phyloP scores from a whole-genome alignment of 1,140 invertebrate species.

The fruit fly (Drosophila melanogaster) region DNA sequence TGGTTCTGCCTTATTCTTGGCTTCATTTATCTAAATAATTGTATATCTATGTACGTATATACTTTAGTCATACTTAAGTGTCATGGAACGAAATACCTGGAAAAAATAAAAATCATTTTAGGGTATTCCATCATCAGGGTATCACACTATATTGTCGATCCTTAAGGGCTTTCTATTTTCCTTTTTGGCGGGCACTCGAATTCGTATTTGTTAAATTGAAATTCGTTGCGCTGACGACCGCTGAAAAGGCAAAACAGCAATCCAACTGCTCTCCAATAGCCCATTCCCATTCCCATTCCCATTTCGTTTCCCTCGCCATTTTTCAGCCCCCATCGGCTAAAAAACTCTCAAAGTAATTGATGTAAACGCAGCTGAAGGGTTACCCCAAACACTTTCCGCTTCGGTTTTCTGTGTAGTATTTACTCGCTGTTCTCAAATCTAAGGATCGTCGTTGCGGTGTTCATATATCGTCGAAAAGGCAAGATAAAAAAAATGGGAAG shows the following conservation, averaged over 20 bases:
- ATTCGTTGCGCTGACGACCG: slow-evolving; percentile 57
- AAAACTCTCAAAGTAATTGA: slow-evolving; percentile 78
- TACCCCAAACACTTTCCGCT: slow-evolving; percentile 21
- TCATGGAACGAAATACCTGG: too few relatives aligned
- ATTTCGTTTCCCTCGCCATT: neutral
- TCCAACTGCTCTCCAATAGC: slow-evolving; percentile 34
- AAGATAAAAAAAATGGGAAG: neutral
- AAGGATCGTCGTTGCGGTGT: neutral
- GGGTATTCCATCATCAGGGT: slow-evolving; percentile 2
- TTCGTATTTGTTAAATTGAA: slow-evolving; percentile 74
- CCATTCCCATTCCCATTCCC: neutral
- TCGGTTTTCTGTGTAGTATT: slow-evolving; percentile 39
- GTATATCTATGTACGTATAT: too few relatives aligned
- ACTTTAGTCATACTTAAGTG: too few relatives aligned
- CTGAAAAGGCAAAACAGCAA: slow-evolving; percentile 61
- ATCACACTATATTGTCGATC: neutral
- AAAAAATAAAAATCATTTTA: neutral
- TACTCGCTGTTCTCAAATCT: neutral
- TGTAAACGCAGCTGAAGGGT: slow-evolving; percentile 52
- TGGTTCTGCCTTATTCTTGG: too few relatives aligned
- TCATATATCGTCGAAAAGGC: slow-evolving; percentile 25
- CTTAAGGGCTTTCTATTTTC: slow-evolving; percentile 22
- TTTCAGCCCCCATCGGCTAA: slow-evolving; percentile 7
- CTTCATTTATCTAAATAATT: too few relatives aligned
- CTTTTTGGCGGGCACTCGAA: slow-evolving; percentile 41